Base-by-base conservation (phyloP, 2,113 vertebrate species). In the Labrus mixtus region DNA sequence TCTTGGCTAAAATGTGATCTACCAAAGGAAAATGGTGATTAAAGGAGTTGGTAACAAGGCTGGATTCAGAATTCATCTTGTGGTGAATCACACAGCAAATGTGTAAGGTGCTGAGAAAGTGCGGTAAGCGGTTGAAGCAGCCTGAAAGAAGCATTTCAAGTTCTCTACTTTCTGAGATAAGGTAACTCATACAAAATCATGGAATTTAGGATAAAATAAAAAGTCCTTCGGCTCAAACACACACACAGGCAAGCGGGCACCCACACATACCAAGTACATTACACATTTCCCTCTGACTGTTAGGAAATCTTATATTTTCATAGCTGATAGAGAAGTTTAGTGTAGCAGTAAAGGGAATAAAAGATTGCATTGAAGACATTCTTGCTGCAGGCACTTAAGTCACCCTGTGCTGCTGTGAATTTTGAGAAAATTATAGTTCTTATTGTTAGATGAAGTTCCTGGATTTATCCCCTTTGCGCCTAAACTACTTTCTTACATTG, bases 1-100 rank as follows among this genome's bases (percentile, higher is more conserved):
- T 7, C n/a, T 1, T 0, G 41, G 57, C 22, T 72, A 55, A 71
- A 69, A 76, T 77, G 54, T 74, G 50, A 85, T 22, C 58, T 37
- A 1, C 43, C 20, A 60, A 33, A 78, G 81, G 45, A 78, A 87
- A 78, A 41, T 76, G 82, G 75, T 74, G 71, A 84, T 86, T 83
- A 45, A 64, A 62, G 33, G 39, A 69, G 25, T 58, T 19, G 8
- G 51, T 68, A 51, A 59, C 12, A 23, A 57, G 22, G 57, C 22
- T 33, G 13, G 9, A 60, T 69, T 41, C 12, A 63, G 20, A 15
- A 6, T 1, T 0, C 0, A 51, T 43, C 59, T 39, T 50, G 23
- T 19, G 10, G 6, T 36, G 25, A 33, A 57, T 74, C 60, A 68
- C 43, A 66, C 29, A 51, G 37, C 53, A 51, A 61, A 41, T 12